Evolutionary conservation across 2,113 vertebrate species (phyloP).

Genomic region (Albula glossodonta): DNA sequence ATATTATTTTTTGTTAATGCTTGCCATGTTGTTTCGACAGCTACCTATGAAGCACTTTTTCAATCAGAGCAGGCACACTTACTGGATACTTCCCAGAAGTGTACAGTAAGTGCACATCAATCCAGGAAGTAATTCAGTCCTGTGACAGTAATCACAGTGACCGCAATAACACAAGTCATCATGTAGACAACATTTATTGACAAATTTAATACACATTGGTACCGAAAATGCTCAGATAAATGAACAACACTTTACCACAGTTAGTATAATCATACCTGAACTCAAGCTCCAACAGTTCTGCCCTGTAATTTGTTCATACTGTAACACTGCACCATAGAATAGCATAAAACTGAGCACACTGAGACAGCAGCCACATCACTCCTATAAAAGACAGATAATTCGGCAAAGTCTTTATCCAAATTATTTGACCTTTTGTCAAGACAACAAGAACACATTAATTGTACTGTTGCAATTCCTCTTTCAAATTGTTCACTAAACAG

Average conservation of each 20-base stretch:
- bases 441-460: not conserved
- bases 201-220: slow-evolving; percentile 1
- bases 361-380: not conserved
- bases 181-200: slow-evolving; percentile 2
- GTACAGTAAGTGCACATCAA: too few species aligned
- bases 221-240: not conserved
- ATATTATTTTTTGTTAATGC: too few species aligned
- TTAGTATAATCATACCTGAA: not conserved
- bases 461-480: not conserved
- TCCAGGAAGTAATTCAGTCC: not conserved
- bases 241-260: not conserved
- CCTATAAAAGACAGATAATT: not conserved
- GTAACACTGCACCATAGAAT: not conserved
- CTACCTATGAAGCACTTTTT: too few species aligned
- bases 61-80: too few species aligned
- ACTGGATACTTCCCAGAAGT: too few species aligned
- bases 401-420: not conserved
- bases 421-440: not conserved
- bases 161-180: not conserved
- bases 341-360: not conserved
- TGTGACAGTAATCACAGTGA: not conserved
- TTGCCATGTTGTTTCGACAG: too few species aligned
- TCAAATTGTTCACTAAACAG: not conserved
- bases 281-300: not conserved
- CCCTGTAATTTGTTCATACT: not conserved